phyloP scores from a whole-genome alignment of 2,888 invertebrate species.

The Liodrosophila aerea region DNA sequence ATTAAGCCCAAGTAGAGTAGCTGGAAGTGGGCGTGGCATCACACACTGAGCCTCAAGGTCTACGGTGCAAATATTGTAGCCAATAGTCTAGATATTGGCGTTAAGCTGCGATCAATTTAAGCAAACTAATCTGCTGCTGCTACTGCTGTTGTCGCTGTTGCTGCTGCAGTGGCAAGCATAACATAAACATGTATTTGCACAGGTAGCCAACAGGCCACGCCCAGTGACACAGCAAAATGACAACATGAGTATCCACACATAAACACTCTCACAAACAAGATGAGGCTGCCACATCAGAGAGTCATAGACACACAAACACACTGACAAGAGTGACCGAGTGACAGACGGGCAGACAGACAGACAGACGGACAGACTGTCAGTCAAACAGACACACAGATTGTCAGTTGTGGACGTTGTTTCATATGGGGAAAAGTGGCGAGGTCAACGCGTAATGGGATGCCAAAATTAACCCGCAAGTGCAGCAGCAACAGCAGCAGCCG shows the following conservation, averaged over 20 bases:
- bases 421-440: constrained; percentile 53
- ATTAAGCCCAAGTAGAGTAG: constrained; percentile 37
- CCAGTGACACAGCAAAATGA: constrained; percentile 43
- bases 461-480: constrained; percentile 71
- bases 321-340: constrained; percentile 1
- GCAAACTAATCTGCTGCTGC: constrained; percentile 72
- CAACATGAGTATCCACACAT: constrained; percentile 69
- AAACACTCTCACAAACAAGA: constrained; percentile 35
- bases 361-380: constrained; percentile 4
- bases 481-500: constrained; percentile 44
- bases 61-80: constrained; percentile 44
- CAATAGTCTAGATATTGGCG: constrained; percentile 64
- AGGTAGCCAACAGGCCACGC: constrained; percentile 59
- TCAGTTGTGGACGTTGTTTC: constrained; percentile 24
- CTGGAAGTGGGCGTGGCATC: constrained; percentile 25
- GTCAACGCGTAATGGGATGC: constrained; percentile 60
- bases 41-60: constrained; percentile 50
- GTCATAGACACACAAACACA: constrained; percentile 12
- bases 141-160: constrained; percentile 17
- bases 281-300: constrained; percentile 52
- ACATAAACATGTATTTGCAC: constrained; percentile 70
- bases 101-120: constrained; percentile 78
- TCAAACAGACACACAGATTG: constrained; percentile 3
- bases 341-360: background rate
- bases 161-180: constrained; percentile 48